These are phyloP conservation scores for Nipponia nippon DNA, from an alignment of 2,113 vertebrate species.

Conservation along the genomic window DNA sequence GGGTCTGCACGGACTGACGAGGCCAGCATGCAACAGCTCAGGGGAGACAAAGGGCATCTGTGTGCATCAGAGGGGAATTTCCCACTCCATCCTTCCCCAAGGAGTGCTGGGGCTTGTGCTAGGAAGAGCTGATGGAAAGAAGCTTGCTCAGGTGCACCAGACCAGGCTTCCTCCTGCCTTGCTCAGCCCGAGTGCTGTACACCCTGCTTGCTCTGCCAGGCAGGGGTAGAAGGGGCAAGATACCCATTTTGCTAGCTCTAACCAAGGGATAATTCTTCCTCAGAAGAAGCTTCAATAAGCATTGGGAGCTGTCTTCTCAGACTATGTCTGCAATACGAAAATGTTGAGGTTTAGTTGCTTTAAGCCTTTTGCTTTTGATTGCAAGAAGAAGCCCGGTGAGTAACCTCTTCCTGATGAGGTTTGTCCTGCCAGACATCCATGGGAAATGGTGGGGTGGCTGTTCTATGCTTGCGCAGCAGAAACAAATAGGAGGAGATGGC, in stretches of 20 bases:
- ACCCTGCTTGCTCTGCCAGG: background rate
- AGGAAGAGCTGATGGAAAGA: background rate
- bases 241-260: background rate
- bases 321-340: background rate
- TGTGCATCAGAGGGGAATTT: background rate
- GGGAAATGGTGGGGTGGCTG: background rate
- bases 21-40: accelerated
- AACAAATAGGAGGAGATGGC: background rate
- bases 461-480: background rate
- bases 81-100: background rate
- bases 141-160: background rate
- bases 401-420: background rate
- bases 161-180: background rate
- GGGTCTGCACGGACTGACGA: accelerated
- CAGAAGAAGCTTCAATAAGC: background rate
- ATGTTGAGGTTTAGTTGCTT: background rate
- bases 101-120: background rate
- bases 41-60: background rate
- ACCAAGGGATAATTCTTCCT: background rate
- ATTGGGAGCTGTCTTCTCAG: background rate
- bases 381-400: background rate
- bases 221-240: background rate
- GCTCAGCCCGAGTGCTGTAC: accelerated
- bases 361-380: background rate
- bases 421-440: background rate